Evolutionary conservation across 2,797 vertebrate genomes (phyloP), one percentile per base, ranked within the genome.

Genomic region (Anas bernieri): DNA sequence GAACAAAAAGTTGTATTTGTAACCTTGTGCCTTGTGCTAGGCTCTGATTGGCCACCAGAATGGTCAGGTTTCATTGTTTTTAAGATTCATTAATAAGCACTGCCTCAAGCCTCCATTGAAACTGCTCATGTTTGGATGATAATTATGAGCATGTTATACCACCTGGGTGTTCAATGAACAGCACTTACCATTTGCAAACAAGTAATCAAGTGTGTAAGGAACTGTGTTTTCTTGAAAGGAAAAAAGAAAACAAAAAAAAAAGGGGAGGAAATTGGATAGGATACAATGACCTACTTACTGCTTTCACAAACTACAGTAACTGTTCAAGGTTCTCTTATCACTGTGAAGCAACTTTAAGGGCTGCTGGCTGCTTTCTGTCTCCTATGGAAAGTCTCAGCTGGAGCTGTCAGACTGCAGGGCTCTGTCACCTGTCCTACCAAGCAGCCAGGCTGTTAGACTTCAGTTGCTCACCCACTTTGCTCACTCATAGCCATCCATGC

Each of bases 171-270:
- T 94, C 68, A 6, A 5, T 46, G 74, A 83, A 84, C 93, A 89
- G 5, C 0, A 0, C 10, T 75, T 79, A 30, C 14, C 26, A 61
- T 91, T 92, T 89, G 61, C 64, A 89, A 96, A 73, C 37, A 91
- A 83, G 76, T 59, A 87, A 77, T 56, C 79, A 83, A 87, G 87
- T 91, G 68, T 70, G 43, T 74, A 92, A 94, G 79, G 35, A 85
- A 87, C 12, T 43, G 37, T 69, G 28, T 16, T 88, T 78, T 94
- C 63, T 56, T 79, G 56, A 92, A 88, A 46, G 37, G 31, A 77
- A 62, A 70, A 72, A 61, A 77, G 43, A 45, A 90, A 86, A 78
- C 45, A 90, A 37, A 37, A 37, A 37, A 88, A 41, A 43, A 43
- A 17, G 72, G 41, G 18, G 58, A 86, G 66, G 66, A 84, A 88